Conservation (phyloP, 2,797 vertebrate genomes). For the Gouania willdenowi region DNA sequence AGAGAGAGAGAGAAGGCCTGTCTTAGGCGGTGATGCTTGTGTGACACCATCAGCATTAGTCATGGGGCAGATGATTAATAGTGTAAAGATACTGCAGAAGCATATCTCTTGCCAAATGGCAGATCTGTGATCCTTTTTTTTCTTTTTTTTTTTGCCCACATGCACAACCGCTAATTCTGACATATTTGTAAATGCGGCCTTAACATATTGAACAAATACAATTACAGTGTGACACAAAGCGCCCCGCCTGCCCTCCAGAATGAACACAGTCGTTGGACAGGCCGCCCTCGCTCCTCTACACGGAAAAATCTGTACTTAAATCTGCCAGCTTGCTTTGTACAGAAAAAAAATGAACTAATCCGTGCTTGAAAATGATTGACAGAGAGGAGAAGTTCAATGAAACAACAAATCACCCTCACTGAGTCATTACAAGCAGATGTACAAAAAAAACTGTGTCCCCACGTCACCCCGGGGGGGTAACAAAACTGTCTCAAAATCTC, state of each 20-base stretch:
- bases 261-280: too few species aligned
- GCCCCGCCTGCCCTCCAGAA: too few species aligned
- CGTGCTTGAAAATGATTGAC: not conserved
- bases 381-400: not conserved
- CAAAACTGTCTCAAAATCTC: not conserved
- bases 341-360: not conserved
- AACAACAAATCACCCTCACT: not conserved
- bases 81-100: conserved; percentile 52
- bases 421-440: not conserved
- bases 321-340: not conserved
- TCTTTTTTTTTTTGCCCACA: conserved; percentile 24
- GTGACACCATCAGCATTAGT: conserved; percentile 60
- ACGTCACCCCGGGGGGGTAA: not conserved
- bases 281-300: too few species aligned
- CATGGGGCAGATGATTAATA: conserved; percentile 57
- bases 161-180: conserved; percentile 3
- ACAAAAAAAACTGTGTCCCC: not conserved
- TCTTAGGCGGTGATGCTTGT: conserved; percentile 34
- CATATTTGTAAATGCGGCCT: not conserved
- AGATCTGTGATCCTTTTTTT: conserved; percentile 31
- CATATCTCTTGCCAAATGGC: conserved; percentile 38
- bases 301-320: not conserved
- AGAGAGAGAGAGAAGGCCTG: conserved; percentile 42
- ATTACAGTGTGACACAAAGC: not conserved
- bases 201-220: not conserved